Conservation (phyloP, 2,113 vertebrate species). For the Actinemys pallida region DNA sequence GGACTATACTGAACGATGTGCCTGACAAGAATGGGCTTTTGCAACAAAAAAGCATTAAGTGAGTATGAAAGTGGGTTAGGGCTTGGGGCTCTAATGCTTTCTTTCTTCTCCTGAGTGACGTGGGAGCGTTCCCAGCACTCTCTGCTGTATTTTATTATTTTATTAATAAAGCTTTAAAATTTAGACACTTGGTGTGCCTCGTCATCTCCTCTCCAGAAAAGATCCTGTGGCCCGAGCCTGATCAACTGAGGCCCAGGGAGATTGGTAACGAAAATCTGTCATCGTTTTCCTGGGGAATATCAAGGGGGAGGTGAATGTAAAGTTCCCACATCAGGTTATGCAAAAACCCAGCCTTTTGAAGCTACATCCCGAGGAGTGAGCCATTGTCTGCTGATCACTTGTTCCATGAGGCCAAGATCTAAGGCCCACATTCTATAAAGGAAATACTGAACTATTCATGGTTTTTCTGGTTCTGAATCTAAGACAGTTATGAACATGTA, state of each 20-base stretch:
- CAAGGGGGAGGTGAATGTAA: background rate
- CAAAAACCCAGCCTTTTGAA: background rate
- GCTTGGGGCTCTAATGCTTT: no score
- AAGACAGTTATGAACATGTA: background rate
- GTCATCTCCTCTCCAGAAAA: no score
- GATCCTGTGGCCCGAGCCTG: no score
- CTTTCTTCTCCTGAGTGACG: no score
- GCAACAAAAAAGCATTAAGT: background rate
- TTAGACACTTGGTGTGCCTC: no score
- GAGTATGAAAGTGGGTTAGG: no score
- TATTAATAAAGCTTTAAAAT: no score
- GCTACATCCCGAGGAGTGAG: background rate
- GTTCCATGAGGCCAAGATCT: background rate
- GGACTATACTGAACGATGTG: background rate
- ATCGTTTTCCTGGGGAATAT: background rate
- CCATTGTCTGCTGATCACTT: background rate
- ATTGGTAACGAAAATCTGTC: no score
- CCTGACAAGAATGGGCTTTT: background rate
- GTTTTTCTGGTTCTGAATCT: no score
- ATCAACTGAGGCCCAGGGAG: no score
- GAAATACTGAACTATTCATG: background rate
- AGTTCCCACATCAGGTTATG: background rate
- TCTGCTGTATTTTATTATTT: no score
- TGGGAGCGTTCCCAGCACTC: no score
- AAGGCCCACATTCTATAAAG: background rate